Percentiles rank a stretch among this genome's conserved stretches.
phyloP scores from a whole-genome alignment of 1,140 invertebrate genomes.

The Sminthurinus signatus region DNA sequence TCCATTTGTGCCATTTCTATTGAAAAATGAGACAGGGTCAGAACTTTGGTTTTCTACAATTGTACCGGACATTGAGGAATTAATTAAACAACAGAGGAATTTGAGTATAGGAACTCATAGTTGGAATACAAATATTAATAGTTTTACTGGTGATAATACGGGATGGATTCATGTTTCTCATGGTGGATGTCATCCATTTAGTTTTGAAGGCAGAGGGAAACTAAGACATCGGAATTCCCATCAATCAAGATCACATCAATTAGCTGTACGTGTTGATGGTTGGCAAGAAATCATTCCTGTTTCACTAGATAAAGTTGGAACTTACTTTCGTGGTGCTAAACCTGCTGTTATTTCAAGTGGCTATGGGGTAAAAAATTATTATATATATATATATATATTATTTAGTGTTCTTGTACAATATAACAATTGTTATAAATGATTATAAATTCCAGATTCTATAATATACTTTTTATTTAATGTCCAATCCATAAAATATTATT shows the following conservation, averaged over 20 bases:
- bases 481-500: no score
- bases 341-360: constrained; percentile 45
- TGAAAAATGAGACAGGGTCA: constrained; percentile 83
- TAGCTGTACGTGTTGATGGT: constrained; percentile 79
- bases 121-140: neutral
- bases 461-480: no score
- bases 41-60: constrained; percentile 74
- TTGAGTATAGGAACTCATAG: neutral
- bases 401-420: neutral
- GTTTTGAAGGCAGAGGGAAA: constrained; percentile 73
- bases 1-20: constrained; percentile 85
- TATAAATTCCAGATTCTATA: no score
- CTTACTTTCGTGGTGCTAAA: constrained; percentile 77
- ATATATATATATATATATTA: neutral
- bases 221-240: constrained; percentile 71
- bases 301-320: constrained; percentile 88
- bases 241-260: constrained; percentile 71
- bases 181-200: constrained; percentile 68
- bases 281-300: constrained; percentile 82
- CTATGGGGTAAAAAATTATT: constrained; percentile 14
- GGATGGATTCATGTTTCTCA: constrained; percentile 63
- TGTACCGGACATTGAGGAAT: constrained; percentile 49
- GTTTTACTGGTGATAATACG: constrained; percentile 38
- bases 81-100: constrained; percentile 17
- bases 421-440: neutral